A percentile compares a stretch with the other conserved stretches of the same genome.
Conservation (phyloP, 2,888 invertebrate genomes). For the Pharmacophagus antenor region DNA sequence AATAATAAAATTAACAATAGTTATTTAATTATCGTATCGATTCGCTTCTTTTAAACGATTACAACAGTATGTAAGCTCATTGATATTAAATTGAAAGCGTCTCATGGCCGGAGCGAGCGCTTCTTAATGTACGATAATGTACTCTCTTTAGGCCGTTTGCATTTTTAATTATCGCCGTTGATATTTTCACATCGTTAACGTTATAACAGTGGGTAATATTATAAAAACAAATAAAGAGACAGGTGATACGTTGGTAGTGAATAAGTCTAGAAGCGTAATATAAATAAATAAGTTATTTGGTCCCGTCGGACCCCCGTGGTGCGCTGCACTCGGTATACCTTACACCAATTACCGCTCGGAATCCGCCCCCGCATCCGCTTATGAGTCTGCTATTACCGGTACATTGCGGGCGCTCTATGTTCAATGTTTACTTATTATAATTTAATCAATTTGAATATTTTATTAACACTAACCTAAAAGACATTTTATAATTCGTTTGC, state of each 20-base stretch:
- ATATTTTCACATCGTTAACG: slow-evolving; percentile 76
- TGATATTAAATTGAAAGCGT: slow-evolving; percentile 27
- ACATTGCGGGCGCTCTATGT: slow-evolving; percentile 6
- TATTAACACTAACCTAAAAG: not conserved
- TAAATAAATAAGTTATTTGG: slow-evolving; percentile 76
- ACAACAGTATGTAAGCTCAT: slow-evolving; percentile 35
- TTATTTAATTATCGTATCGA: slow-evolving; percentile 25
- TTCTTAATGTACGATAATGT: slow-evolving; percentile 67
- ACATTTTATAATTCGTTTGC: not conserved
- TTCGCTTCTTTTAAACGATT: slow-evolving; percentile 34
- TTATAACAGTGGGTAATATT: slow-evolving; percentile 53
- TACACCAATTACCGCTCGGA: slow-evolving; percentile 33
- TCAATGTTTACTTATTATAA: slow-evolving; percentile 21
- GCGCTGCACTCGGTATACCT: slow-evolving; percentile 37
- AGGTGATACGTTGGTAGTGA: slow-evolving; percentile 70
- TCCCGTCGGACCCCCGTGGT: slow-evolving; percentile 59
- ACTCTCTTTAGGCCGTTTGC: slow-evolving; percentile 60
- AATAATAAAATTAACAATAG: not conserved
- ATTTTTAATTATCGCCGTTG: slow-evolving; percentile 74
- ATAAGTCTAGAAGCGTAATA: slow-evolving; percentile 69
- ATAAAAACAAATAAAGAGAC: slow-evolving; percentile 76
- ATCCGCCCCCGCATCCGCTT: slow-evolving; percentile 27
- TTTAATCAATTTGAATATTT: slow-evolving; percentile 11
- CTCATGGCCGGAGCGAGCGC: slow-evolving; percentile 39
- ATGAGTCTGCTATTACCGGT: slow-evolving; percentile 17